Conservation (phyloP, 2,113 vertebrate genomes). For the Suncus etruscus region DNA sequence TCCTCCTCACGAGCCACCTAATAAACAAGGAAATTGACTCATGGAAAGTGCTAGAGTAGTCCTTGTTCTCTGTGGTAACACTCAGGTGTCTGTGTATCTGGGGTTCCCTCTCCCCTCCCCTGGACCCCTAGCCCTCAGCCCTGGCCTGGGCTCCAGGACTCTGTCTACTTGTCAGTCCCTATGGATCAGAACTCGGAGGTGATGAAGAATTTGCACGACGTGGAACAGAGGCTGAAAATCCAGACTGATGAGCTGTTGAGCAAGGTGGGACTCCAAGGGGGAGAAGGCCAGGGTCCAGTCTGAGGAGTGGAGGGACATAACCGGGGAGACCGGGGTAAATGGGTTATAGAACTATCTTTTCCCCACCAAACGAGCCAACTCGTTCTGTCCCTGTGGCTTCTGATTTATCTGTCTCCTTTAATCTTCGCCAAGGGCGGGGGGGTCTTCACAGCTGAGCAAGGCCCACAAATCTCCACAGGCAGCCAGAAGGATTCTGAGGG, state of each 20-base stretch:
- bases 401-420: not conserved
- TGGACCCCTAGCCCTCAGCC: not conserved
- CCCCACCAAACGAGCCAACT: not conserved
- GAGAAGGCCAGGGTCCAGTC: not conserved
- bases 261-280: constrained; percentile 86
- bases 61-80: not conserved
- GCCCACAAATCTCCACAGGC: not conserved
- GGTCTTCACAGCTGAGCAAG: not conserved
- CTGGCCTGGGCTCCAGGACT: not conserved
- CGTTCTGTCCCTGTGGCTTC: not conserved
- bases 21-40: not conserved
- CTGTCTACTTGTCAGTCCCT: constrained; percentile 79
- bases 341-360: not conserved
- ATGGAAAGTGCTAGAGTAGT: not conserved
- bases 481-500: not conserved
- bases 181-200: constrained; percentile 84
- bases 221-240: constrained; percentile 88
- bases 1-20: not conserved
- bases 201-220: constrained; percentile 86
- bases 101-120: too few species aligned
- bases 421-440: not conserved
- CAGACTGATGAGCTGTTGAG: constrained; percentile 88
- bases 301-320: not conserved
- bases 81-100: not conserved
- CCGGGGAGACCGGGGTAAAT: not conserved